These are phyloP conservation scores for Hypomecis punctinalis DNA, from an alignment of 2,888 invertebrate genomes.

Conservation along the genomic window DNA sequence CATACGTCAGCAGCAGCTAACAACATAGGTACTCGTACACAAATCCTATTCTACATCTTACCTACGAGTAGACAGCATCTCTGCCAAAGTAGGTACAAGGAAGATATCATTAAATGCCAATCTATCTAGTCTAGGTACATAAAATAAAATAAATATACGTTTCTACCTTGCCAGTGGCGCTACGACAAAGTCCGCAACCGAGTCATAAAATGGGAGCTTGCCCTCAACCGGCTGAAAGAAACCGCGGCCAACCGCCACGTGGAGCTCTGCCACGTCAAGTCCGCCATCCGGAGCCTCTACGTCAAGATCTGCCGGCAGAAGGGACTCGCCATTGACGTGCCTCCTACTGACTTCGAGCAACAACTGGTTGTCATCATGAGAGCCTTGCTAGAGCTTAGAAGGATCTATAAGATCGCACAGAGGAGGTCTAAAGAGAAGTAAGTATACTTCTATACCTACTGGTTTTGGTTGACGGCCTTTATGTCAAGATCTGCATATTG, in stretches of 20 bases:
- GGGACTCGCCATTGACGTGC: constrained; percentile 70
- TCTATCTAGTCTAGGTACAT: neutral
- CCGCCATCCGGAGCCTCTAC: constrained; percentile 87
- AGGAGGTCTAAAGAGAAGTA: constrained; percentile 73
- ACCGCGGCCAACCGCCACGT: constrained; percentile 81
- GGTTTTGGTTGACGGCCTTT: neutral
- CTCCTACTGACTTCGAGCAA: constrained; percentile 83
- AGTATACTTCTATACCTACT: constrained; percentile 39
- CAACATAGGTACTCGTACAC: too few relatives aligned
- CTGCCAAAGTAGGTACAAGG: too few relatives aligned
- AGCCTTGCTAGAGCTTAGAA: constrained; percentile 83
- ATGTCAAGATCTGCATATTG: too few relatives aligned
- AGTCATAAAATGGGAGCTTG: constrained; percentile 86
- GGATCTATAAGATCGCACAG: constrained; percentile 77
- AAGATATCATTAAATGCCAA: too few relatives aligned
- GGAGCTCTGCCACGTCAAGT: constrained; percentile 84
- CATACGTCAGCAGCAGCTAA: too few relatives aligned
- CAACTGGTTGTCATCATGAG: constrained; percentile 87
- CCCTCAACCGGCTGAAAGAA: constrained; percentile 85
- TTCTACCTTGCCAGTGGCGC: constrained; percentile 70
- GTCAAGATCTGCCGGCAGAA: constrained; percentile 86
- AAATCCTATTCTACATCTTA: too few relatives aligned
- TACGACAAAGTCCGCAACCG: constrained; percentile 85
- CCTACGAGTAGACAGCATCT: too few relatives aligned
- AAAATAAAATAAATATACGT: neutral